Evolutionary conservation across 1,140 invertebrate species (phyloP).

Genomic region (Bombus picipes): DNA sequence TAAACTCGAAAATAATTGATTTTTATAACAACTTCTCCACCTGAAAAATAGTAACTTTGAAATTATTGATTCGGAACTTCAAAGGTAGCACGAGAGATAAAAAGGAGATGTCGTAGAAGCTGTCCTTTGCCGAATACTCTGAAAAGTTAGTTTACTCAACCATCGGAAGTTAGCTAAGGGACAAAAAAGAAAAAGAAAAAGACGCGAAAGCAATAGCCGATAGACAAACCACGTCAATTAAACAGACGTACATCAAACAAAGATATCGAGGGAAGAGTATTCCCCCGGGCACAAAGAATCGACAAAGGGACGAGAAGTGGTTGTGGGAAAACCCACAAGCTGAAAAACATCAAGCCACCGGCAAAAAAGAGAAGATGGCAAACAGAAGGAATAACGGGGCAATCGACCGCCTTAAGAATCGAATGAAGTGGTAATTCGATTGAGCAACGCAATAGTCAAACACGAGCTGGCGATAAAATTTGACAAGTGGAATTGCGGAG

Average conservation of each 20-base stretch:
- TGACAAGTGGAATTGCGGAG: too few species aligned
- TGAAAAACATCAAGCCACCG: neutral
- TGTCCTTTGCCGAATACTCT: neutral
- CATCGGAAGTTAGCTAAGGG: neutral
- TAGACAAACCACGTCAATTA: neutral
- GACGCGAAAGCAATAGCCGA: neutral
- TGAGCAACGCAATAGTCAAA: slow-evolving; percentile 13
- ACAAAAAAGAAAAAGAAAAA: neutral
- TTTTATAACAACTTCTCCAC: neutral
- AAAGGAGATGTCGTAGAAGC: neutral
- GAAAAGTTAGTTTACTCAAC: neutral
- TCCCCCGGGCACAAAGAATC: too few species aligned
- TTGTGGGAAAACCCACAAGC: neutral
- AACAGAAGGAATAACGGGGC: neutral
- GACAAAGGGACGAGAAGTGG: neutral
- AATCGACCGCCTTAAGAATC: neutral
- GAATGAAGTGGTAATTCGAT: slow-evolving; percentile 17
- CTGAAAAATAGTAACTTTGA: neutral
- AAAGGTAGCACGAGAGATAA: neutral
- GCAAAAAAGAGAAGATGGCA: neutral
- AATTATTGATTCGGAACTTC: neutral
- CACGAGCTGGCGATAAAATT: slow-evolving; percentile 6
- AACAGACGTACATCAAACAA: slow-evolving; percentile 4
- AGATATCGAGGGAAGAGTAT: neutral
- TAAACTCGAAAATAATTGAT: neutral